Base-by-base conservation (phyloP, 2,113 vertebrate species). In the Albula goreensis region DNA sequence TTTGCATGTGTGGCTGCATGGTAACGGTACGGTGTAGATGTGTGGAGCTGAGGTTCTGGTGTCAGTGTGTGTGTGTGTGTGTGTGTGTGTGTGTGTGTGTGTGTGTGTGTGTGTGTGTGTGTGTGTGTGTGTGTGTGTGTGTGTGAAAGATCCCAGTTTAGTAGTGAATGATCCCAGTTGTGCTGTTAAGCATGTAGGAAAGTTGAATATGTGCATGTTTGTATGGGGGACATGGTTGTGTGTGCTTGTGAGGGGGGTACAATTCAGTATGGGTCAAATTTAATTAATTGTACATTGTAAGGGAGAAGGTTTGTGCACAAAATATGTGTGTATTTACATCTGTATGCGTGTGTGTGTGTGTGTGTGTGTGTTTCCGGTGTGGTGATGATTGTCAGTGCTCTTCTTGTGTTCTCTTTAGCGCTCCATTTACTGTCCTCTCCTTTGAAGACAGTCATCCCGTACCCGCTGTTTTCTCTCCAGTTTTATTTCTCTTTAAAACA, bases 21-120 rank as follows among this genome's bases (percentile, higher is more conserved):
- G 96, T 96, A 56, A 56, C 96, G 96, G 31, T 97, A 97, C 97
- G 95, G 94, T 95, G 96, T 95, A 96, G 97, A 96, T 97, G 97
- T 96, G 97, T 96, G 97, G 97, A 99, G 99, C 99, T 98, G 98
- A 98, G 99, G 98, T 99, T 97, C 98, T 97, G 96, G 97, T 97
- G 94, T 96, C 91, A 88, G 94, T 94, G 94, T 94, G 94, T 94
- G 94, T 93, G 96, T 96, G 97, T 96, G 90, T 93, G 93, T 93
- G 92, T 85, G 86, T 84, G 66, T 85, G 81, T 57, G 81, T 86
- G 78, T 80, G 63, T 70, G 92, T 82, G 86, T 82, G 78, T 81
- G 78, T 57, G 81, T 84, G 78, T 83, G 63, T 70, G 89, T 92
- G 86, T 91, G 92, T 88, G 90, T 89, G 90, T 89, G 90, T 86